Evolutionary conservation across 2,113 vertebrate species (phyloP), one percentile per base, ranked within the genome.

Genomic region (Camarhynchus parvulus): DNA sequence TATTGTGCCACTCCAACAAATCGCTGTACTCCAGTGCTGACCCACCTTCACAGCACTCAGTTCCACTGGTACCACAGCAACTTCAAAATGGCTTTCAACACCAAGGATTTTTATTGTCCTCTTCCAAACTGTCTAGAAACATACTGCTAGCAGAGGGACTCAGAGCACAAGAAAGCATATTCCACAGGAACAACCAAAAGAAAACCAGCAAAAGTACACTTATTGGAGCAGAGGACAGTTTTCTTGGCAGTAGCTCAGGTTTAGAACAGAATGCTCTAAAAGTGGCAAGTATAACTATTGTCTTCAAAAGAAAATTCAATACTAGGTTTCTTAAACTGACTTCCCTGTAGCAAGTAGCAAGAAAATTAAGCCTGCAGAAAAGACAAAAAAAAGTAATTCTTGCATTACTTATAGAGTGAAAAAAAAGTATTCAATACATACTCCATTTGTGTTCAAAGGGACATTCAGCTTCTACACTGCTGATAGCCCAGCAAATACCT

Each of bases 11-110:
- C 46, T 80, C 67, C 55, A 49, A 80, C 33, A 83, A 69, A 80
- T 1, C 21, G 17, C 25, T 50, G 21, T 18, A 28, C 35, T 41
- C 42, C 31, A 30, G 12, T 1, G 5, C n/a, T 37, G 27, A 84
- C 17, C 10, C 67, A 80, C 35, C 79, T 42, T 17, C 1, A 0
- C 25, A 91, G 25, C 1, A 1, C 35, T 53, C 21, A 78, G 14
- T 39, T 82, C 72, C 31, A 49, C 37, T 8, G 11, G 13, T 13
- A 68, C 33, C 37, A 67, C 2, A 58, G 61, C 15, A 64, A 85
- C 27, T 86, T 86, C 55, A 88, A 21, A 35, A 12, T 6, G 3
- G 8, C 15, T 76, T 84, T 87, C 72, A 86, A 22, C 12, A 19
- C 25, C 9, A 24, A 50, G 24, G 27, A 31, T 58, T 86, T 78